A percentile compares a stretch with the other conserved stretches of the same genome.
phyloP scores from a whole-genome alignment of 2,113 vertebrate species.

The Tautogolabrus adspersus region DNA sequence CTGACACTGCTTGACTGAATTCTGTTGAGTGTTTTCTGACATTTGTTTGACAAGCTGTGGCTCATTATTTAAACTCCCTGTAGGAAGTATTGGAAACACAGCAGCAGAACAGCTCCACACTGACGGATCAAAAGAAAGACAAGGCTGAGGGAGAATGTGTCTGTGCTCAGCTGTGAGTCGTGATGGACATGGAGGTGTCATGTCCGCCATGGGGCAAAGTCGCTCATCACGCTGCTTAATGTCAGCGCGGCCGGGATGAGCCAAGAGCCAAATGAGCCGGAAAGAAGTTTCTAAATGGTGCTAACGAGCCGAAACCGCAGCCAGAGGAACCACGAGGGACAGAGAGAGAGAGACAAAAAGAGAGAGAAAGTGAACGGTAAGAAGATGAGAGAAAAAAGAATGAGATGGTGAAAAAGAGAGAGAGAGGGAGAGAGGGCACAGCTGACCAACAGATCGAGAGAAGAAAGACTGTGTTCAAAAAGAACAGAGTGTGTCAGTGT shows the following conservation, averaged over 20 bases:
- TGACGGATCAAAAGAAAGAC: background rate
- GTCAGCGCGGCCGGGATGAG: constrained; percentile 35
- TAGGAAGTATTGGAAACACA: background rate
- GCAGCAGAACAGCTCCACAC: background rate
- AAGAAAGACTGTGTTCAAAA: background rate
- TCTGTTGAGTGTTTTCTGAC: too few species aligned
- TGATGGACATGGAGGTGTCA: constrained; percentile 55
- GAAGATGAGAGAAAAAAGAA: background rate
- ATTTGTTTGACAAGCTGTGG: background rate
- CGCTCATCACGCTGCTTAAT: constrained; percentile 52
- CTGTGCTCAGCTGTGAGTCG: constrained; percentile 15
- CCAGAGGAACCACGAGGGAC: constrained; percentile 24
- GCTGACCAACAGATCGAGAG: background rate
- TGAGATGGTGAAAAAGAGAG: background rate
- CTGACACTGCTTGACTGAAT: background rate
- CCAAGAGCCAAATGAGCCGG: constrained; percentile 56
- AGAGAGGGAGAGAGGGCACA: background rate
- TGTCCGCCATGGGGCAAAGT: constrained; percentile 39
- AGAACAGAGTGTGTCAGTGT: background rate
- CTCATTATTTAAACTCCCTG: constrained; percentile 3
- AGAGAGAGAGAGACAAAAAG: background rate
- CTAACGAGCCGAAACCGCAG: constrained; percentile 44
- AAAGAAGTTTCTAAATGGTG: constrained; percentile 57
- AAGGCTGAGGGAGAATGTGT: background rate
- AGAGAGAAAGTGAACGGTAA: background rate